These are phyloP conservation scores for Oreochromis aureus DNA, from an alignment of 2,113 vertebrate genomes.

Conservation along the genomic window DNA sequence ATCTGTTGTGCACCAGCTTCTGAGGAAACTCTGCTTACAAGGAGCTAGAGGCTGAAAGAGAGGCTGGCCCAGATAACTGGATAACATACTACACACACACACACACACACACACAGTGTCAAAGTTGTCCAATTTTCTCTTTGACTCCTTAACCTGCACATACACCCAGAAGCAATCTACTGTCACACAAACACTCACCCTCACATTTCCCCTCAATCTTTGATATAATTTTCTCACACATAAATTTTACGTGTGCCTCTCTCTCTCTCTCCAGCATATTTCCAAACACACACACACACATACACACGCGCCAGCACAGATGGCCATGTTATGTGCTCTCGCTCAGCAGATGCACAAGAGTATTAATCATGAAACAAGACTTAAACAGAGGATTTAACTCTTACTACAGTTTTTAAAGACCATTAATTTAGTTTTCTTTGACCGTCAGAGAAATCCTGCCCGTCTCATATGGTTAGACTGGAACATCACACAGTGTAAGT, in stretches of 20 bases:
- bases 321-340: slow-evolving; percentile 54
- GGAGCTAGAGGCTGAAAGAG: neutral
- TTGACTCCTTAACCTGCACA: neutral
- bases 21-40: neutral
- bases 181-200: neutral
- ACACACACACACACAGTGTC: neutral
- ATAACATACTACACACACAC: neutral
- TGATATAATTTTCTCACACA: neutral
- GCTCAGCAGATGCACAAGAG: slow-evolving; percentile 64
- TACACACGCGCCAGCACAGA: slow-evolving; percentile 38
- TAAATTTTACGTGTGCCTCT: neutral
- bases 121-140: neutral
- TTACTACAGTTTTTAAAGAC: neutral
- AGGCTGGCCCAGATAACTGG: neutral
- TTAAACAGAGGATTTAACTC: slow-evolving; percentile 56
- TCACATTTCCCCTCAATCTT: neutral
- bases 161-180: neutral
- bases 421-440: neutral
- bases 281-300: neutral
- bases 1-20: slow-evolving; percentile 19
- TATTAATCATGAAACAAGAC: slow-evolving; percentile 65
- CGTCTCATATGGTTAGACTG: neutral
- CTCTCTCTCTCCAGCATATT: neutral
- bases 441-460: neutral
- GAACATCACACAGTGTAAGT: neutral